These are phyloP conservation scores for Sebastiscus albofasciatus DNA, from an alignment of 2,797 vertebrate species.

Conservation along the genomic window DNA sequence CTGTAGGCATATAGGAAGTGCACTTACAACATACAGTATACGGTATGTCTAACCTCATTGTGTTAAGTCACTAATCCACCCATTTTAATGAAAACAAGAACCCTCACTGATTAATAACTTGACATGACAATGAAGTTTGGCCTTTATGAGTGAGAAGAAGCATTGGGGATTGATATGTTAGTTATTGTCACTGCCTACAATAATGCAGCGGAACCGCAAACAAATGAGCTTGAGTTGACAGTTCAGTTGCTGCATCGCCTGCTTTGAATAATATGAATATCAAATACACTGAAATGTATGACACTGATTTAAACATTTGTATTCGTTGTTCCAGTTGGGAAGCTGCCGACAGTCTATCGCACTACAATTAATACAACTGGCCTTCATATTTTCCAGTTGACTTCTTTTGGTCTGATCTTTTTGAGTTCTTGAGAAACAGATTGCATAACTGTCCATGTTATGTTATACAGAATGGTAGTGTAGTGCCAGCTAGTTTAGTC, in stretches of 20 bases:
- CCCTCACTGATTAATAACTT: background rate
- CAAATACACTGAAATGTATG: background rate
- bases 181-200: background rate
- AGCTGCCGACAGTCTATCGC: background rate
- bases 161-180: background rate
- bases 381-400: background rate
- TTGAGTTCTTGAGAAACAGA: background rate
- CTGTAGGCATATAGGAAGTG: no score
- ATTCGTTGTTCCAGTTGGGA: background rate
- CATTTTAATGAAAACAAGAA: background rate
- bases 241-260: constrained; percentile 1
- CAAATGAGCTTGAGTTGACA: background rate
- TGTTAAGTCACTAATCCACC: background rate
- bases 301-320: constrained; percentile 18
- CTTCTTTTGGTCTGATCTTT: background rate
- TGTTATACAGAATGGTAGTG: background rate
- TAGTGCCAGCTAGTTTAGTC: background rate
- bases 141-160: background rate
- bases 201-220: background rate
- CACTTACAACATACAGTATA: background rate
- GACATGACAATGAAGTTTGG: background rate
- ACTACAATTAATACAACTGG: background rate
- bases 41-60: background rate
- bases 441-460: background rate
- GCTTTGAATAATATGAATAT: constrained; percentile 29